These are phyloP conservation scores for Halichoeres trimaculatus DNA, from an alignment of 2,113 vertebrate species.

Conservation along the genomic window DNA sequence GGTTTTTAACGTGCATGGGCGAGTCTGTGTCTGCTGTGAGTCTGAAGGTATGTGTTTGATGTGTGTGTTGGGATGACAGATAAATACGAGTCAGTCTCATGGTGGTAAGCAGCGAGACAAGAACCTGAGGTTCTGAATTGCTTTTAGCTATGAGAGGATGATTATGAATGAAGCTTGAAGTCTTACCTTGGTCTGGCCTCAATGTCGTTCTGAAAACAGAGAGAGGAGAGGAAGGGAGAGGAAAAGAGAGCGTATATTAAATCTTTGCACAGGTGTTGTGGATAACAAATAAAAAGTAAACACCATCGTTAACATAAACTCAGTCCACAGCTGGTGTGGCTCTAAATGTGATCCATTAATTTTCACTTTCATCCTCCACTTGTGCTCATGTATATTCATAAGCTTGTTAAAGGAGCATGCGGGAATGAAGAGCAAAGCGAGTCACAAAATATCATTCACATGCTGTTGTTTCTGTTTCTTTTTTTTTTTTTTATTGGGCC, in stretches of 20 bases:
- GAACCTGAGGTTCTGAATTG: constrained; percentile 28
- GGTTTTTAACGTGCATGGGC: constrained; percentile 20
- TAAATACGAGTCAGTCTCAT: constrained; percentile 33
- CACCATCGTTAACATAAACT: constrained; percentile 54
- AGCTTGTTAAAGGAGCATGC: constrained; percentile 42
- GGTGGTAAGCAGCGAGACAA: constrained; percentile 7
- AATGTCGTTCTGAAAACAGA: constrained; percentile 76
- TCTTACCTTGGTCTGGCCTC: constrained; percentile 84
- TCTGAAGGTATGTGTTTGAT: constrained; percentile 8
- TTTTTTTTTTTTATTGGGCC: neutral
- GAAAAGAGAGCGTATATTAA: constrained; percentile 31
- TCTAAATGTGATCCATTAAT: constrained; percentile 69
- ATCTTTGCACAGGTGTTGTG: constrained; percentile 50
- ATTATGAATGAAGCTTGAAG: constrained; percentile 46
- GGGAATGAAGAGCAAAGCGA: constrained; percentile 26
- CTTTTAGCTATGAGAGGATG: constrained; percentile 45
- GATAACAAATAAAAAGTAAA: constrained; percentile 52
- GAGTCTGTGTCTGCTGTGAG: constrained; percentile 19
- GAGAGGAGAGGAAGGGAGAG: constrained; percentile 21
- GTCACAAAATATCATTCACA: constrained; percentile 18
- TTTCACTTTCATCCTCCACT: constrained; percentile 58
- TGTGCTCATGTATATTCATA: constrained; percentile 60
- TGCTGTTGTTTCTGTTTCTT: constrained; percentile 2
- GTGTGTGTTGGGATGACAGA: constrained; percentile 8
- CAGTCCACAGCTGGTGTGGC: constrained; percentile 50